phyloP scores from a whole-genome alignment of 1,140 invertebrate genomes.

The Drosophila sp. region DNA sequence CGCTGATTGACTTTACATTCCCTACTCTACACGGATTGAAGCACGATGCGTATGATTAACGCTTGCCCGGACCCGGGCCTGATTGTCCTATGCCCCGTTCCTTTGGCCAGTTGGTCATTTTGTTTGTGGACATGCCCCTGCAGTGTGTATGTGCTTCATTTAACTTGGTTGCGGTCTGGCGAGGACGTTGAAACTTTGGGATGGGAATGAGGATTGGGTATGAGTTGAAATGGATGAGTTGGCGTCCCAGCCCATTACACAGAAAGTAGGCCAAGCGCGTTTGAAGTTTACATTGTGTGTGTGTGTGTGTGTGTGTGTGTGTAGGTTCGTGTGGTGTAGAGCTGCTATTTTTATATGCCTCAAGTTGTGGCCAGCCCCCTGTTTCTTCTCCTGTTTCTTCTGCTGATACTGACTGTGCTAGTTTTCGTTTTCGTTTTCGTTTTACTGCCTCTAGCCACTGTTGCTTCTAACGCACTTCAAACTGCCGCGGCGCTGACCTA shows the following conservation, averaged over 20 bases:
- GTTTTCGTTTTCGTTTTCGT: slow-evolving; percentile 42
- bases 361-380: slow-evolving; percentile 57
- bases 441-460: slow-evolving; percentile 66
- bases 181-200: slow-evolving; percentile 31
- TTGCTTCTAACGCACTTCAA: slow-evolving; percentile 77
- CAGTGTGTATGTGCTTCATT: slow-evolving; percentile 58
- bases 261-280: slow-evolving; percentile 76
- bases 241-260: slow-evolving; percentile 71
- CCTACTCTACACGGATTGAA: slow-evolving; percentile 36
- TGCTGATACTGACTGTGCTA: slow-evolving; percentile 31
- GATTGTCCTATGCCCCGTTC: slow-evolving; percentile 25
- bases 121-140: slow-evolving; percentile 32
- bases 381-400: slow-evolving; percentile 14
- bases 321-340: slow-evolving; percentile 19
- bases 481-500: slow-evolving; percentile 70
- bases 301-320: slow-evolving; percentile 25
- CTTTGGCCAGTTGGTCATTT: slow-evolving; percentile 48
- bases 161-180: slow-evolving; percentile 69
- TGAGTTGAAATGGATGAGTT: slow-evolving; percentile 32
- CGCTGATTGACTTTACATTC: slow-evolving; percentile 73
- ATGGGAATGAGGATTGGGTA: slow-evolving; percentile 23
- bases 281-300: slow-evolving; percentile 72
- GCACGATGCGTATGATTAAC: slow-evolving; percentile 74
- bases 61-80: slow-evolving; percentile 22
- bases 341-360: slow-evolving; percentile 65